Evolutionary conservation across 1,140 invertebrate species (phyloP), one percentile per base, ranked within the genome.

Genomic region (Lerema accius): DNA sequence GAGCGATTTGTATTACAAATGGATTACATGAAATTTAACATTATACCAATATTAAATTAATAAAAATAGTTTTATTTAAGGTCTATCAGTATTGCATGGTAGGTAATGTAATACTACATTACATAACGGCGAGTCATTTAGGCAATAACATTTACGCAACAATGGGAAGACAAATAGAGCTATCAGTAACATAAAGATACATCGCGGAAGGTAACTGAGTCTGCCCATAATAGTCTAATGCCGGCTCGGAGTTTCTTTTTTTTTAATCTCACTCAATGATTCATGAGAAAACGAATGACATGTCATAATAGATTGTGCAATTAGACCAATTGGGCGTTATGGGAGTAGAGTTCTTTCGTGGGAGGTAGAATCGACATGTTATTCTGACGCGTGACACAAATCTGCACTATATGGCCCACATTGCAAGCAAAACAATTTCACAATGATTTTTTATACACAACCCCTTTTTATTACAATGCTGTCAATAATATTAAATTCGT

Each of bases 251-350:
- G 28, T 32, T 32, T 32, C 28, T 4, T 9, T 32, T 9, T 32
- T 32, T 32, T 32, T 1, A 32, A 7, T 32, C 28, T 32, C 28
- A 32, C 4, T 32, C 3, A 32, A 32, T 32, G 28, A 32, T 32
- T 9, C 28, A 32, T 32, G 28, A 32, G 1, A 32, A 32, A 32
- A 32, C 28, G 28, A 32, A 32, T 32, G 28, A 50, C 15, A 37
- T 50, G 48, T 37, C 48, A 50, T 37, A 50, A 40, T 53, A 14
- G 16, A 26, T 53, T 53, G 50, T 40, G 23, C 37, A 53, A 53
- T 53, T 40, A 53, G 13, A 39, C 39, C 50, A n/a, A 53, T 11
- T 26, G 50, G 37, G 9, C 19, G 11, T 26, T 48, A 48, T 48
- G 42, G 49, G 17, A n/a, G 28, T 37, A 40, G 50, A 37, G 16